A percentile compares a stretch with the other conserved stretches of the same genome.
Conservation (phyloP, 1,140 invertebrate species). For the Eurytemora carolleeae region DNA sequence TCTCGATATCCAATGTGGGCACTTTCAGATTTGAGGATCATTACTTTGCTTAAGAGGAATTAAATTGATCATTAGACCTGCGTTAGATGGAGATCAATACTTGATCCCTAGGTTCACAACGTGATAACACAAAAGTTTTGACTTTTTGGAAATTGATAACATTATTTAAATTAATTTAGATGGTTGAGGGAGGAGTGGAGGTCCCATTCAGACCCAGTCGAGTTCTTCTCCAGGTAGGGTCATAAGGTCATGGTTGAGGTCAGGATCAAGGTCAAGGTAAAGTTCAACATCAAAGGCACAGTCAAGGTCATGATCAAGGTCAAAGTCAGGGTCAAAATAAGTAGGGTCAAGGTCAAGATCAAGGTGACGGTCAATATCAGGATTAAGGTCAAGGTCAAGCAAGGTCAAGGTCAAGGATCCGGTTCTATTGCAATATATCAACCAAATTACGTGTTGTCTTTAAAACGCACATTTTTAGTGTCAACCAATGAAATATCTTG, state of each 20-base stretch:
- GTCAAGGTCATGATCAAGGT: not conserved
- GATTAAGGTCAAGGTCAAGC: too few relatives aligned
- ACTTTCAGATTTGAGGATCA: not conserved
- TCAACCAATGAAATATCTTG: too few relatives aligned
- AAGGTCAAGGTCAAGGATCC: too few relatives aligned
- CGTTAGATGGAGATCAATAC: too few relatives aligned
- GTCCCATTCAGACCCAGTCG: slow-evolving; percentile 85
- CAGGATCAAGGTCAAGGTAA: not conserved
- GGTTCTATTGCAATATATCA: too few relatives aligned
- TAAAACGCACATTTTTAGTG: too few relatives aligned
- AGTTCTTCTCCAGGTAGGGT: slow-evolving; percentile 66
- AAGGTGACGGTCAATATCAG: too few relatives aligned
- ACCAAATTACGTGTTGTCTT: too few relatives aligned
- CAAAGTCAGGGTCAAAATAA: not conserved
- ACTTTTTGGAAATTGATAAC: not conserved
- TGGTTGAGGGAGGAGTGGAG: slow-evolving; percentile 48
- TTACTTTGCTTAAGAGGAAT: not conserved
- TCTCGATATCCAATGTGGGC: not conserved
- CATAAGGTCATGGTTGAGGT: not conserved
- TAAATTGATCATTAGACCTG: not conserved
- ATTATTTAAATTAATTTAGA: not conserved
- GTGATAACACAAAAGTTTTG: too few relatives aligned
- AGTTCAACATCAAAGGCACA: not conserved
- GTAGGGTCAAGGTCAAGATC: too few relatives aligned
- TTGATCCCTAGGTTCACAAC: too few relatives aligned